A percentile compares a stretch with the other conserved stretches of the same genome.
Conservation (phyloP, 2,888 invertebrate genomes). For the Diaphora mendica region DNA sequence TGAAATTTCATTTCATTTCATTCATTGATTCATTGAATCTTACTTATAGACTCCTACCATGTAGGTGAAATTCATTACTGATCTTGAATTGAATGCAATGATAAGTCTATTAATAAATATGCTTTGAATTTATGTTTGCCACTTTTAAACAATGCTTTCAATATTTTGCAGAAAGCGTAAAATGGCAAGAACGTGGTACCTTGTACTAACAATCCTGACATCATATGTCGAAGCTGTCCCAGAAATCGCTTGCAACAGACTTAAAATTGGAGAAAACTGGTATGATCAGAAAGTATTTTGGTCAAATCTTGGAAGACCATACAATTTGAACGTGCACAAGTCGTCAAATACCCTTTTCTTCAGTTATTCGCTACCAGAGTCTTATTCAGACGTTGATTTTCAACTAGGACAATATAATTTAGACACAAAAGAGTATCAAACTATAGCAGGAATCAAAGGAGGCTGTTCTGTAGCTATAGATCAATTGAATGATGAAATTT, state of each 20-base stretch:
- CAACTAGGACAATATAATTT: conserved; percentile 65
- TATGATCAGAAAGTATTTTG: conserved; percentile 64
- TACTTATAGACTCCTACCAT: neutral
- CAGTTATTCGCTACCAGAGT: conserved; percentile 63
- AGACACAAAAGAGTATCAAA: conserved; percentile 60
- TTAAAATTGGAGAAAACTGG: conserved; percentile 64
- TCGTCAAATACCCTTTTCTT: conserved; percentile 67
- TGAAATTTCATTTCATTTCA: too few species aligned
- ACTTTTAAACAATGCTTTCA: neutral
- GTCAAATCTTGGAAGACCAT: conserved; percentile 61
- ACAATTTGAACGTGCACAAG: conserved; percentile 67
- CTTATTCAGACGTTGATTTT: conserved; percentile 68
- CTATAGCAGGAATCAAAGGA: conserved; percentile 66
- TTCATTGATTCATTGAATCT: too few species aligned
- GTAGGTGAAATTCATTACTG: neutral
- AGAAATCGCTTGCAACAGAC: conserved; percentile 57
- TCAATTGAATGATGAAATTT: conserved; percentile 64
- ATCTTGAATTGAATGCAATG: neutral
- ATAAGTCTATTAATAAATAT: neutral
- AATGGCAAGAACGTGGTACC: conserved; percentile 30
- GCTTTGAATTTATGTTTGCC: neutral
- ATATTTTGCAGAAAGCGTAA: conserved; percentile 40
- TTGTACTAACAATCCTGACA: conserved; percentile 27
- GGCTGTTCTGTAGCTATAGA: conserved; percentile 72
- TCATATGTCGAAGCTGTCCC: conserved; percentile 33